Percentiles rank a stretch among this genome's conserved stretches.
Evolutionary conservation across 2,888 invertebrate genomes (phyloP).

Genomic region (Chloroclysta siterata): DNA sequence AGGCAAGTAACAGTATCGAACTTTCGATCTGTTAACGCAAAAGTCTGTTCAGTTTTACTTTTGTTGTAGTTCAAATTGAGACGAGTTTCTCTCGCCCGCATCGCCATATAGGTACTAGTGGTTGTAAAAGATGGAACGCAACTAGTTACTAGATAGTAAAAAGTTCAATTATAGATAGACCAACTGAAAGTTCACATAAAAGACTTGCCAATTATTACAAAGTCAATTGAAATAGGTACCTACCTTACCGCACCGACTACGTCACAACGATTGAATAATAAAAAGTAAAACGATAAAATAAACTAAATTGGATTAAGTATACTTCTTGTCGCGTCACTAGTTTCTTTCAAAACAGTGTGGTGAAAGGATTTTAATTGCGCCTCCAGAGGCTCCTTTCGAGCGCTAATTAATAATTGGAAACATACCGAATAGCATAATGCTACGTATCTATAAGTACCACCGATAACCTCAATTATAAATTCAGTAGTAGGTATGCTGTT

Average conservation of each 20-base stretch:
- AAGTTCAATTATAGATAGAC: constrained; percentile 20
- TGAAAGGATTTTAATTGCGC: too few species aligned
- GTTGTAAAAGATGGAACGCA: constrained; percentile 25
- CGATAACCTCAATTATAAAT: constrained; percentile 28
- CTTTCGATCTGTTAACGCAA: constrained; percentile 55
- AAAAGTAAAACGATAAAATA: background rate
- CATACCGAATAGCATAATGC: background rate
- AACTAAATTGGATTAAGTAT: background rate
- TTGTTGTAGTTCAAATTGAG: constrained; percentile 44
- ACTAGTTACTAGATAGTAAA: constrained; percentile 22
- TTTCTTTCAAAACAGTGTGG: too few species aligned
- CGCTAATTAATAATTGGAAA: too few species aligned
- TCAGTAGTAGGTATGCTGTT: constrained; percentile 38
- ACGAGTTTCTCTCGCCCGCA: constrained; percentile 40
- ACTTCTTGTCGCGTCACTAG: too few species aligned
- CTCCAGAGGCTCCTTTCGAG: too few species aligned
- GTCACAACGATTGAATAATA: background rate
- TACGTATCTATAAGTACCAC: background rate
- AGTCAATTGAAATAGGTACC: constrained; percentile 8
- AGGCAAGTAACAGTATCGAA: constrained; percentile 46
- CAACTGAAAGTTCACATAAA: constrained; percentile 20
- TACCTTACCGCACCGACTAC: background rate
- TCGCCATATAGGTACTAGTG: constrained; percentile 31
- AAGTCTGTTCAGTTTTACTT: constrained; percentile 50
- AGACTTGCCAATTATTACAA: constrained; percentile 7